Base-by-base conservation (phyloP, 2,888 invertebrate genomes). In the Lissocephala sabroskyi region DNA sequence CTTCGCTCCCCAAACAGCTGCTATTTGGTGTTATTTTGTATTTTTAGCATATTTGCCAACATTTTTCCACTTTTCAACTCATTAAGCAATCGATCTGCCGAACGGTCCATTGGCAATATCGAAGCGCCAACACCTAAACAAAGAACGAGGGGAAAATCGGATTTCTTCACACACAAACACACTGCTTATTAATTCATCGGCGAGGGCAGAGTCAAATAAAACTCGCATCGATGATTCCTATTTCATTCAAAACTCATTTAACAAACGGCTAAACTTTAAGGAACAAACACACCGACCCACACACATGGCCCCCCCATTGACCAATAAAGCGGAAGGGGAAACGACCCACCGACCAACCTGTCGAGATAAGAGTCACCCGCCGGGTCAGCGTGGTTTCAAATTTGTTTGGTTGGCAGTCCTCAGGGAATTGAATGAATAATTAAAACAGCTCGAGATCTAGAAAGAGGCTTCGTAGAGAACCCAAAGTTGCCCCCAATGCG, bases 221-320 rank as follows among this genome's bases (percentile, higher is more conserved):
- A 65, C 59, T 61, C 65, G 63, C 66, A 65, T 65, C 65, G 65
- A 65, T 65, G 65, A 65, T 65, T 65, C 65, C 65, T 65, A 65
- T 65, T 65, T 61, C 56, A 51, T 65, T 65, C 66, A 65, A 63
- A 65, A 66, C 65, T 65, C 65, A 65, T 65, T 65, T 65, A 65
- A 65, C 65, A 65, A 65, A 63, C 66, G 65, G 66, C 62, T 66
- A 65, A 65, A 63, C 58, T 65, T 65, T 56, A 61, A 65, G 62
- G 50, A 45, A 45, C 40, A 49, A 32, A 18, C 33, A 37, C 19
- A 37, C 36, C 14, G 14, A n/a, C 9, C 23, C 3, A 23, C 23
- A 23, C 3, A 30, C 3, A 30, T n/a, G n/a, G n/a, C n/a, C n/a
- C n/a, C n/a, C n/a, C n/a, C n/a, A n/a, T n/a, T n/a, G n/a, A n/a